Conservation (phyloP, 2,113 vertebrate species). For the Rostratula benghalensis region DNA sequence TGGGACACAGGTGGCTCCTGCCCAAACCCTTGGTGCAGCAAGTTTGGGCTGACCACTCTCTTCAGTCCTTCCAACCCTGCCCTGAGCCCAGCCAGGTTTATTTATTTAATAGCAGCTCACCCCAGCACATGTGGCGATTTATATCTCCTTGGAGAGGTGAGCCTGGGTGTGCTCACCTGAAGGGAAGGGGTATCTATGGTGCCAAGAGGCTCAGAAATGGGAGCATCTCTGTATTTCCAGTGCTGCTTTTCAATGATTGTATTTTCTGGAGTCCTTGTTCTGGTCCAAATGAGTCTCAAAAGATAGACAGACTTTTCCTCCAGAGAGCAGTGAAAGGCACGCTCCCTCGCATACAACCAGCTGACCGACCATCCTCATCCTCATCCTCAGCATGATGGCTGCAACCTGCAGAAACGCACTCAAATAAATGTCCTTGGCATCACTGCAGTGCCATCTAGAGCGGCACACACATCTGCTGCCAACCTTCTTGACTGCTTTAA, state of each 20-base stretch:
- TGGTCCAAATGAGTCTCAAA: neutral
- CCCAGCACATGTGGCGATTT: accelerated
- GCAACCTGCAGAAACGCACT: neutral
- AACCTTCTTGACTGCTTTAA: neutral
- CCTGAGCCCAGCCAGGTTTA: neutral
- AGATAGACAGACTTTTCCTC: neutral
- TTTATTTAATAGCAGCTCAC: neutral
- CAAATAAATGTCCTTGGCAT: neutral
- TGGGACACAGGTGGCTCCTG: accelerated
- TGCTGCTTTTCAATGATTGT: accelerated
- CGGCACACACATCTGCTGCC: neutral
- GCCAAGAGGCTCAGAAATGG: neutral
- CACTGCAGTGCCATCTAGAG: neutral
- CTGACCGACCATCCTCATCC: neutral
- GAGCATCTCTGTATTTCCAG: neutral
- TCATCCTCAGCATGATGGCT: neutral
- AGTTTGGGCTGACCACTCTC: neutral
- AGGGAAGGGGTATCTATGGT: accelerated
- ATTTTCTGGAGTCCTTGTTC: neutral
- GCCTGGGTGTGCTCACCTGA: accelerated
- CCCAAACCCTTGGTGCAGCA: neutral
- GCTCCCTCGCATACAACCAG: neutral
- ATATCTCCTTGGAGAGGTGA: neutral
- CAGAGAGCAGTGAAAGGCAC: neutral
- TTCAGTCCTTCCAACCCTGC: neutral